Conservation (phyloP, 2,797 vertebrate species). For the Rhyacichthys aspro region DNA sequence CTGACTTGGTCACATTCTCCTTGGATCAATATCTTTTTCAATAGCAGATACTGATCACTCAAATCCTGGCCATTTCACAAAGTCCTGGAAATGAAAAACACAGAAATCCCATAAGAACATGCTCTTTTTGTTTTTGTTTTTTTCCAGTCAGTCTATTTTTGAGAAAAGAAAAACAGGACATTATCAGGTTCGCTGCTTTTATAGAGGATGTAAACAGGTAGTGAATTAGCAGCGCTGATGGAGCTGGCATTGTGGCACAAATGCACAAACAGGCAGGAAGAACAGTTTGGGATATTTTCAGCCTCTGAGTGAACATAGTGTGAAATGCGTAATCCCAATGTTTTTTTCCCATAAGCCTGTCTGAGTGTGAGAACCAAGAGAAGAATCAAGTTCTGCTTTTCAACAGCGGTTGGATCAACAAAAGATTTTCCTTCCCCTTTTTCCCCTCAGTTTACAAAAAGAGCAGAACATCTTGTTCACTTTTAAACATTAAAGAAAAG, state of each 20-base stretch:
- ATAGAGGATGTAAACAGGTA: slow-evolving; percentile 66
- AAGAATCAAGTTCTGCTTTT: slow-evolving; percentile 39
- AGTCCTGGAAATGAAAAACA: not conserved
- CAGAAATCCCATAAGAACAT: slow-evolving; percentile 9
- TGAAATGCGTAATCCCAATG: slow-evolving; percentile 27
- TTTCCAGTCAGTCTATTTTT: slow-evolving; percentile 49
- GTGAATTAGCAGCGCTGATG: slow-evolving; percentile 49
- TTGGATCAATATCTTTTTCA: slow-evolving; percentile 18
- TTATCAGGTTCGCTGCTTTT: slow-evolving; percentile 32
- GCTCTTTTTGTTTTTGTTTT: slow-evolving; percentile 5
- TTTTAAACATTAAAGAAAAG: not conserved
- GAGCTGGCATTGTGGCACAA: slow-evolving; percentile 48
- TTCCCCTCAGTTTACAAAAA: slow-evolving; percentile 25
- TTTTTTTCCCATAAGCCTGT: slow-evolving; percentile 18
- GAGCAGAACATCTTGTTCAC: slow-evolving; percentile 17
- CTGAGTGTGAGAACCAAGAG: slow-evolving; percentile 55
- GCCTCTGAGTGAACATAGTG: slow-evolving; percentile 23
- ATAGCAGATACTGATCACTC: not conserved
- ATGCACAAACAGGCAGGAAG: slow-evolving; percentile 46
- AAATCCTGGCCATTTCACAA: not conserved
- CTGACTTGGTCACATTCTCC: slow-evolving; percentile 20
- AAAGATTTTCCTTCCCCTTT: slow-evolving; percentile 40
- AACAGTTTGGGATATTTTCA: slow-evolving; percentile 43
- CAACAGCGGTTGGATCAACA: slow-evolving; percentile 39
- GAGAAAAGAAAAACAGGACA: slow-evolving; percentile 48